Percentiles rank a stretch among this genome's conserved stretches.
These are phyloP conservation scores for Matsumurasca onukii DNA, from an alignment of 1,140 invertebrate species.

Conservation along the genomic window DNA sequence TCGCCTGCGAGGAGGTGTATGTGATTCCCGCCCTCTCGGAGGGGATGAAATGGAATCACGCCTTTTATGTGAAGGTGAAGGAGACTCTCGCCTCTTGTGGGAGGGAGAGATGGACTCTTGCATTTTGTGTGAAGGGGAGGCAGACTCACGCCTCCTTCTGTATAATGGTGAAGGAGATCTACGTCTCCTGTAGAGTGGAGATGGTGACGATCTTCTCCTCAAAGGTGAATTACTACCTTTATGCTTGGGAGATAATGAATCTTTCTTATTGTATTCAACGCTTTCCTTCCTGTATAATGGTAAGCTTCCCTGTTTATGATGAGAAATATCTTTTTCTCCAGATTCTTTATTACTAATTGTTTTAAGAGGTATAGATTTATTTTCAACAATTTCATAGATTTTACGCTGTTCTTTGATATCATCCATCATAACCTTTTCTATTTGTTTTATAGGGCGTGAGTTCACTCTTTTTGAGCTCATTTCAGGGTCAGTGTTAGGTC, in stretches of 20 bases:
- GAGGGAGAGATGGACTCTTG: not conserved
- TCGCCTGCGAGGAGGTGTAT: not conserved
- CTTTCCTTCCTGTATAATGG: not conserved
- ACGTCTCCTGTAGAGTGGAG: not conserved
- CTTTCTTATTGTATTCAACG: not conserved
- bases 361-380: not conserved
- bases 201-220: not conserved
- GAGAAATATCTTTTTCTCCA: not conserved
- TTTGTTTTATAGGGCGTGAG: too few relatives aligned
- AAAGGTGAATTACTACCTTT: not conserved
- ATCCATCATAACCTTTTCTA: too few relatives aligned
- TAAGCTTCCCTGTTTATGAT: not conserved
- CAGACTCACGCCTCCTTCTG: not conserved
- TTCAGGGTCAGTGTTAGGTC: too few relatives aligned
- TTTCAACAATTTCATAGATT: not conserved
- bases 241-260: not conserved
- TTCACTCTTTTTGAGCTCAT: too few relatives aligned
- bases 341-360: not conserved
- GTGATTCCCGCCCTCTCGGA: not conserved
- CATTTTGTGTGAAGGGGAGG: too few relatives aligned
- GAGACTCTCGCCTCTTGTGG: not conserved
- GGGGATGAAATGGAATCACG: not conserved
- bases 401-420: not conserved
- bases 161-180: not conserved
- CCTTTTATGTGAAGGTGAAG: not conserved